Evolutionary conservation across 1,140 invertebrate genomes (phyloP), one percentile per base, ranked within the genome.

Genomic region (Orussus abietinus): DNA sequence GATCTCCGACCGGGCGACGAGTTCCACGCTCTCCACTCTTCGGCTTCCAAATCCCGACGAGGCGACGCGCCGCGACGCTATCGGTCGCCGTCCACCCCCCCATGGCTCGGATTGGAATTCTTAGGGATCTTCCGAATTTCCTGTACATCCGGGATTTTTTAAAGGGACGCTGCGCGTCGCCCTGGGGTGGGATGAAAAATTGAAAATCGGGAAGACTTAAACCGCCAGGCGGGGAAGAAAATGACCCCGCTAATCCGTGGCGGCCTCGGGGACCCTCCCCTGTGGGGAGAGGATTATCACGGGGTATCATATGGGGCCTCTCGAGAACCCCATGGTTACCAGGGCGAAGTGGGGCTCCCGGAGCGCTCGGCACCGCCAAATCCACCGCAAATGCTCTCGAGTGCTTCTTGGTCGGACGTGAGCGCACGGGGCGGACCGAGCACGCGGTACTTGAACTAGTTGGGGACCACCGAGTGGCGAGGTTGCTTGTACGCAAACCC

Each of bases 331-430:
- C 50, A 61, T 59, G 51, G 60, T 61, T 62, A 59, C 54, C 51
- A 50, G 43, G 42, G 37, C 26, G 51, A 63, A 62, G 65, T 67
- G 59, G 62, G 51, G 62, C 54, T 66, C 55, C 57, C 53, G 53
- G 46, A 46, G 60, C 45, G 62, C 53, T 49, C 35, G 41, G 62
- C 51, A 65, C 65, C 64, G 55, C 64, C 62, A 66, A 67, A 69
- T 67, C 66, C 64, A 67, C 65, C 66, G 63, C 65, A 67, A 70
- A 70, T 65, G 59, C 67, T 62, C 54, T 67, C 59, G 58, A 69
- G 65, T 66, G 66, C 65, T 64, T 57, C 59, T 54, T 64, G 62
- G 59, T 63, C 55, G 66, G 59, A 68, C 66, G 64, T 68, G 64
- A 68, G 66, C 62, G 65, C 57, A 66, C 66, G 66, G 64, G 34